A percentile compares a stretch with the other conserved stretches of the same genome.
phyloP scores from a whole-genome alignment of 2,888 invertebrate species.

The Campoplex capitator region DNA sequence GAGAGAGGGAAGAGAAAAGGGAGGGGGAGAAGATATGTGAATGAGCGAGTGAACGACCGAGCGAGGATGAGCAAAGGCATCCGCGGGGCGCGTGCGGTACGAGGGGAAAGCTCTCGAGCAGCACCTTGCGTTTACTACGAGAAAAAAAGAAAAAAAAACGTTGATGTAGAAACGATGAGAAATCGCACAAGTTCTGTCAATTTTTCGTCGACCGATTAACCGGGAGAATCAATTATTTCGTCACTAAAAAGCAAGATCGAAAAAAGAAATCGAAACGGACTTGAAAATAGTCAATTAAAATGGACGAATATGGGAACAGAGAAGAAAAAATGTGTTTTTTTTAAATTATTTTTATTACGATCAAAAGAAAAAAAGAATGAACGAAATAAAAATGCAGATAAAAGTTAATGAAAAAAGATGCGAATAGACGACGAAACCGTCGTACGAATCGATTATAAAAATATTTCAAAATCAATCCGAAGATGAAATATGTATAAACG shows the following conservation, averaged over 20 bases:
- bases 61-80: slow-evolving; percentile 19
- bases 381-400: slow-evolving; percentile 3
- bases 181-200: neutral
- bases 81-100: neutral
- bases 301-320: neutral
- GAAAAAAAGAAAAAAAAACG: neutral
- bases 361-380: too few species aligned
- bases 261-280: neutral
- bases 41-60: slow-evolving; percentile 57
- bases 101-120: slow-evolving; percentile 17
- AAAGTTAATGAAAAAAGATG: slow-evolving; percentile 3
- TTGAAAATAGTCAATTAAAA: neutral
- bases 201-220: neutral
- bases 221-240: neutral
- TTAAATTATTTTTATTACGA: too few species aligned
- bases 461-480: neutral
- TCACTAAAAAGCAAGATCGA: neutral
- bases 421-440: neutral
- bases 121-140: slow-evolving; percentile 11
- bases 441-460: neutral
- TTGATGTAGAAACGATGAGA: neutral
- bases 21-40: slow-evolving; percentile 40
- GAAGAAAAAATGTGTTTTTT: too few species aligned
- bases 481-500: neutral
- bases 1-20: slow-evolving; percentile 44